Evolutionary conservation across 2,113 vertebrate species (phyloP), one percentile per base, ranked within the genome.

Genomic region (Nettapus auritus): DNA sequence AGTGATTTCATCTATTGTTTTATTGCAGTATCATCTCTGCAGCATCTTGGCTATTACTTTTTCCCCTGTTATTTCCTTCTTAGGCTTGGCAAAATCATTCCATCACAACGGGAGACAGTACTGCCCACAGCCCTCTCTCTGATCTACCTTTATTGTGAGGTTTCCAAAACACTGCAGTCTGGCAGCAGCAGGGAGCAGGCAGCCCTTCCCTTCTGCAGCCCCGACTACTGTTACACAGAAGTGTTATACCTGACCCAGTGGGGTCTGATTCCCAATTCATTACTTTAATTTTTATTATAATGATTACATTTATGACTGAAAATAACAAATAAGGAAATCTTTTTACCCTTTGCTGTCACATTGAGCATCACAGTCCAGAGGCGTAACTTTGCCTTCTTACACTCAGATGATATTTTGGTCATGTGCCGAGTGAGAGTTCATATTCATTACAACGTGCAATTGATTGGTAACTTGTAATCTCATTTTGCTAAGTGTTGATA

Each of bases 341-440:
- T 76, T 15, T 33, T 78, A 31, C 12, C 31, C 55, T 7, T 17
- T 36, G 12, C 31, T 86, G 28, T 74, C 26, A 29, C 11, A 36
- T 0, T 23, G 36, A 77, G 22, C 15, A 50, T 38, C 44, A 53
- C 14, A 69, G 40, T 18, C 11, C 40, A 70, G 48, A 56, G 18
- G 3, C 7, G 21, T 28, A 66, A 60, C 21, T 53, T 60, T 16
- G 23, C 29, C 11, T 36, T n/a, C 20, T 31, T 20, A 66, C 67
- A 67, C 38, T 12, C 29, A 56, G 52, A 29, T 5, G 40, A 9
- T 9, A 4, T 23, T 89, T 40, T 77, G n/a, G 22, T 7, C 22
- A 66, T 5, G 14, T 53, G 63, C 28, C 55, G 8, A 34, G 5
- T 1, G 7, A 38, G 5, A 1, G 1, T 33, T 78, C 29, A 14